Conservation (phyloP, 30 jellyfish, hydroid and myxozoan genomes). For the Cassiopea xamachana region DNA sequence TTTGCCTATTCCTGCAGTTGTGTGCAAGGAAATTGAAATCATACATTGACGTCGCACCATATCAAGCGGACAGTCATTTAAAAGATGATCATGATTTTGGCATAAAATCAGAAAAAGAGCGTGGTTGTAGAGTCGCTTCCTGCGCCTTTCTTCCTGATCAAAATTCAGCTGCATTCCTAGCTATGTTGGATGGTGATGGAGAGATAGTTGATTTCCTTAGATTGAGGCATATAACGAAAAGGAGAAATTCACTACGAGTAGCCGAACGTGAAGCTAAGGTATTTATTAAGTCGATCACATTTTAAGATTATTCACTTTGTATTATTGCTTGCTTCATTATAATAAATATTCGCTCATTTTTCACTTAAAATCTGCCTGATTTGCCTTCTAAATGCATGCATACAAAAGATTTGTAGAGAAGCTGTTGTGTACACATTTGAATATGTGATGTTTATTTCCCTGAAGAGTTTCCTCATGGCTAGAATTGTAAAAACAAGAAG, state of each 20-base stretch:
- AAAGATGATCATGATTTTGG: constrained; percentile 69
- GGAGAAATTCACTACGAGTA: constrained; percentile 60
- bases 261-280: constrained; percentile 88
- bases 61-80: constrained; percentile 85
- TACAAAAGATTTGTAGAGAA: too few species aligned
- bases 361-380: too few species aligned
- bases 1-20: constrained; percentile 7
- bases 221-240: constrained; percentile 71
- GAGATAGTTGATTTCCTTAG: constrained; percentile 92
- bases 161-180: constrained; percentile 82
- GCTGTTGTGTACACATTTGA: too few species aligned
- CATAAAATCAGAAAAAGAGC: constrained; percentile 73
- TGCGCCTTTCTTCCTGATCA: constrained; percentile 89
- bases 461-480: too few species aligned
- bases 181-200: constrained; percentile 95
- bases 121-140: constrained; percentile 84
- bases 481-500: too few species aligned
- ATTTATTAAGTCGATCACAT: neutral
- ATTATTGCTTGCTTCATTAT: neutral
- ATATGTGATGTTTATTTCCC: too few species aligned
- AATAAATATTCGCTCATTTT: neutral
- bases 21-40: constrained; percentile 76
- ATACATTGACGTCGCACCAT: constrained; percentile 88
- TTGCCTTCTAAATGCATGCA: too few species aligned
- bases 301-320: neutral